A percentile compares a stretch with the other conserved stretches of the same genome.
These are phyloP conservation scores for Metopolophium dirhodum DNA, from an alignment of 1,140 invertebrate species.

Conservation along the genomic window DNA sequence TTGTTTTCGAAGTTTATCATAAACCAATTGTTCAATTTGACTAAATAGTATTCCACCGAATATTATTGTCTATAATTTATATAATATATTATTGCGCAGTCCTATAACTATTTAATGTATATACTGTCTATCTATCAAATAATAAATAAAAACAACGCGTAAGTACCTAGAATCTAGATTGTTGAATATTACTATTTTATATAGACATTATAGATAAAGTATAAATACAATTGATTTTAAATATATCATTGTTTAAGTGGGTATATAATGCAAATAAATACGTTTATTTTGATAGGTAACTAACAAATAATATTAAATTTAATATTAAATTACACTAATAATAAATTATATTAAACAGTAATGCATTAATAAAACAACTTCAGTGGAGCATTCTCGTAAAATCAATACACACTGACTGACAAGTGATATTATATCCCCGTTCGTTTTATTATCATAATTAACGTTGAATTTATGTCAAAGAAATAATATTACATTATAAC, in stretches of 20 bases:
- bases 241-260: neutral
- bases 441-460: neutral
- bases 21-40: neutral
- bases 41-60: too few species aligned
- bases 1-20: neutral
- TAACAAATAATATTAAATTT: too few species aligned
- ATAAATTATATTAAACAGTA: too few species aligned
- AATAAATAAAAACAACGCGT: neutral
- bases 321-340: too few species aligned
- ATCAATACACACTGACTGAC: neutral
- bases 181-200: neutral
- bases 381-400: neutral
- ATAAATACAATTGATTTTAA: neutral
- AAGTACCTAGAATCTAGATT: neutral
- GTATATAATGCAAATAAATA: too few species aligned
- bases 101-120: too few species aligned
- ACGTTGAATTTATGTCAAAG: neutral
- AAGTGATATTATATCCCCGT: neutral
- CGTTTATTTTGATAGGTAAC: too few species aligned
- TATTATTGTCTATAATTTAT: too few species aligned
- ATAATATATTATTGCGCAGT: too few species aligned
- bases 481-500: neutral
- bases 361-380: neutral
- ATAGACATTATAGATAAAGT: too few species aligned
- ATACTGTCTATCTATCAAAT: neutral